phyloP scores from a whole-genome alignment of 53 echinoderm and acorn worm species.

The Zoroaster sp. region DNA sequence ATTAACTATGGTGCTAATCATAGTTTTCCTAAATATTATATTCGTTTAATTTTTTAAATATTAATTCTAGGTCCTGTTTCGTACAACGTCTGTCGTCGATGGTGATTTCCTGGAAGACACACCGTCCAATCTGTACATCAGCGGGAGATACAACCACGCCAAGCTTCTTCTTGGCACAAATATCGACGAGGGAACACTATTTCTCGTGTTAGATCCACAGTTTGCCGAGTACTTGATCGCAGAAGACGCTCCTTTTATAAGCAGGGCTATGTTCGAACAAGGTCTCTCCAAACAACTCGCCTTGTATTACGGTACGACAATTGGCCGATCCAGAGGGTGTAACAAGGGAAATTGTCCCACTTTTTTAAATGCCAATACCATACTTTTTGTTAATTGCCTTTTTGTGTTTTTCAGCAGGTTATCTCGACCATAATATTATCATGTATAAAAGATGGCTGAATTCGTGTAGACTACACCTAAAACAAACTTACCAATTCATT shows the following conservation, averaged over 20 bases:
- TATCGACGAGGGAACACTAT: conserved; percentile 59
- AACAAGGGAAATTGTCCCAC: no score
- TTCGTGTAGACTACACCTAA: no score
- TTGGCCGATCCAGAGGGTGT: no score
- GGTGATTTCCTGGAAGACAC: conserved; percentile 50
- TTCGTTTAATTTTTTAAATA: no score
- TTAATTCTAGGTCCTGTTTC: neutral
- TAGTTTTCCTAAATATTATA: no score
- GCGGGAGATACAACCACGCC: conserved; percentile 51
- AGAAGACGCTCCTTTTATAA: conserved; percentile 18
- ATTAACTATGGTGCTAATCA: no score
- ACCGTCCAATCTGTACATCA: conserved; percentile 25
- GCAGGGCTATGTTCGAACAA: neutral
- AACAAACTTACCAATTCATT: no score
- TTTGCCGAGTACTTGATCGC: neutral
- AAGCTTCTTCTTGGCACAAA: conserved; percentile 62
- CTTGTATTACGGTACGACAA: neutral
- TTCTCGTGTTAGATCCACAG: neutral
- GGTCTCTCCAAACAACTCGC: neutral
- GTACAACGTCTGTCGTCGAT: conserved; percentile 28
- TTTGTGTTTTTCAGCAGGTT: no score
- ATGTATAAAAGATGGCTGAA: no score
- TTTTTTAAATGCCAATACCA: no score
- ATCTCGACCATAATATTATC: no score
- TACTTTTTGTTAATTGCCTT: no score